Evolutionary conservation across 1,140 invertebrate genomes (phyloP).

Genomic region (Temnothorax longispinosus): DNA sequence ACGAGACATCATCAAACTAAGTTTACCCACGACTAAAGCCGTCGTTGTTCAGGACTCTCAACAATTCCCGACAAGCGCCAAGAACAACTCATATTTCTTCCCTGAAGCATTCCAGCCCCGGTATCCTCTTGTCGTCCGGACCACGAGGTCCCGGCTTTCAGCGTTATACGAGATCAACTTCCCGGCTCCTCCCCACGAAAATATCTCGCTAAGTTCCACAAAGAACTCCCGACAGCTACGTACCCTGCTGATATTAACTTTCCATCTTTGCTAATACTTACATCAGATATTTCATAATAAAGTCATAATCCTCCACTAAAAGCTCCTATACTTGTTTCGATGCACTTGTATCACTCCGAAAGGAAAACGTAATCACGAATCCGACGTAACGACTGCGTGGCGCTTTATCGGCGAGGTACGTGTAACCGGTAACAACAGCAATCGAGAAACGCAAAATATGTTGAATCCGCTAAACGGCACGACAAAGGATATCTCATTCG

Average conservation of each 20-base stretch:
- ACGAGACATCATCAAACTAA: constrained; percentile 51
- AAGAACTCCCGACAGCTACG: background rate
- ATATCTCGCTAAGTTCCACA: background rate
- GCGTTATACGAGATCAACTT: constrained; percentile 40
- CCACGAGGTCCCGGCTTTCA: constrained; percentile 65
- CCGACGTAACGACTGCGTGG: background rate
- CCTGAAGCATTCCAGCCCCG: constrained; percentile 43
- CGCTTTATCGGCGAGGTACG: constrained; percentile 31
- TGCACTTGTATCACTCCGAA: constrained; percentile 56
- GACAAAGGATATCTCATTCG: background rate
- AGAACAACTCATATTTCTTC: constrained; percentile 61
- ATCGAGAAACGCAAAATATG: constrained; percentile 22
- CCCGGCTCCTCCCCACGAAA: constrained; percentile 10
- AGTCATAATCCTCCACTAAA: constrained; percentile 58
- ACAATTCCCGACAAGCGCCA: constrained; percentile 49
- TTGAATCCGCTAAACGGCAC: background rate
- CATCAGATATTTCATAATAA: constrained; percentile 75
- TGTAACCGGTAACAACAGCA: constrained; percentile 31
- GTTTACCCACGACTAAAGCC: constrained; percentile 38
- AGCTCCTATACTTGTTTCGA: constrained; percentile 7
- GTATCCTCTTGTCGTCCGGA: constrained; percentile 18
- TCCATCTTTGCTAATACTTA: constrained; percentile 68
- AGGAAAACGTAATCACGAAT: background rate
- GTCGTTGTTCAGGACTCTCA: constrained; percentile 48
- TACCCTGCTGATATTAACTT: constrained; percentile 1